Conservation (phyloP, 2,797 vertebrate genomes). For the Ispidina lecontei region DNA sequence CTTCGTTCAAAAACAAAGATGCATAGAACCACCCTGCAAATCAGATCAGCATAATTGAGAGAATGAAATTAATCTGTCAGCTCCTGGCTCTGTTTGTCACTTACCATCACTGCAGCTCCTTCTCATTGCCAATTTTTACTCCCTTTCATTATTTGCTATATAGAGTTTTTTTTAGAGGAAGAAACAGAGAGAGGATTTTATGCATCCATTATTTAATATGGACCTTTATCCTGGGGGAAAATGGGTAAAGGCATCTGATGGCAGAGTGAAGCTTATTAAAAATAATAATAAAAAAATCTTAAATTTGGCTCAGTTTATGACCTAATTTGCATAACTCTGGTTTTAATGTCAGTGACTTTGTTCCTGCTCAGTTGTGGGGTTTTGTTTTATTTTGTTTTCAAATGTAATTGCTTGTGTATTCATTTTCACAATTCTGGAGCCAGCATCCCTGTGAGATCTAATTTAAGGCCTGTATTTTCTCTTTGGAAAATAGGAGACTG, state of each 20-base stretch:
- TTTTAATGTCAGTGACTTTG: slow-evolving; percentile 20
- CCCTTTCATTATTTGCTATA: neutral
- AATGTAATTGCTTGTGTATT: slow-evolving; percentile 50
- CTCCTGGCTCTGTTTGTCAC: slow-evolving; percentile 16
- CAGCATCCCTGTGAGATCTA: slow-evolving; percentile 35
- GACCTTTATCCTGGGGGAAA: neutral
- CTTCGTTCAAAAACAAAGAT: neutral
- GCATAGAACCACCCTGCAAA: neutral
- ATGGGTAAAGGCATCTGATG: slow-evolving; percentile 35
- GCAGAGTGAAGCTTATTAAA: slow-evolving; percentile 49
- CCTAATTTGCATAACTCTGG: slow-evolving; percentile 38
- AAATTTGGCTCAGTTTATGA: slow-evolving; percentile 30
- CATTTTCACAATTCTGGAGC: slow-evolving; percentile 54
- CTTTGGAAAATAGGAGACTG: neutral
- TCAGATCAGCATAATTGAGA: slow-evolving; percentile 2
- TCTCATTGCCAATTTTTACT: slow-evolving; percentile 31
- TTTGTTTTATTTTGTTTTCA: neutral
- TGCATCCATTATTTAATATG: slow-evolving; percentile 27
- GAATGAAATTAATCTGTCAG: slow-evolving; percentile 41
- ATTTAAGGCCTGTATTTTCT: slow-evolving; percentile 43
- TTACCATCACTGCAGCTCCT: slow-evolving; percentile 3
- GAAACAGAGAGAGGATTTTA: slow-evolving; percentile 26
- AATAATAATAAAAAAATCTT: neutral
- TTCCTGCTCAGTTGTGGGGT: neutral
- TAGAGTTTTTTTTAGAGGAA: slow-evolving; percentile 8